Percentiles rank a stretch among this genome's conserved stretches.
Conservation (phyloP, 2,797 vertebrate species). For the Synaphobranchus kaupii region DNA sequence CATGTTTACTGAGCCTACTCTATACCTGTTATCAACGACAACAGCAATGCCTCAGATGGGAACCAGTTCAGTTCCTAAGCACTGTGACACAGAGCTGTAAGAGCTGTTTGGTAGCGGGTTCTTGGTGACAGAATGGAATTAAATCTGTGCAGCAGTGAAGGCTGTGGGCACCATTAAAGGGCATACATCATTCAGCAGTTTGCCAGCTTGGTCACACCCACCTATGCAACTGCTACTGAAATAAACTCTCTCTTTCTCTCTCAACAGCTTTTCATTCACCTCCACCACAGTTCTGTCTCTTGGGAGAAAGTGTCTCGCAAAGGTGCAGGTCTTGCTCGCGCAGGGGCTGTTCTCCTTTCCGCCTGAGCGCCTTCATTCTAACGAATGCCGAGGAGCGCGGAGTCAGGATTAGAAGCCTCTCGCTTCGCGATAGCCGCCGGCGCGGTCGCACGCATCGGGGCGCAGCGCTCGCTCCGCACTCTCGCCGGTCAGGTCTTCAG, state of each 20-base stretch:
- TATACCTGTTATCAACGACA: background rate
- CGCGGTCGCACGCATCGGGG: conserved; percentile 33
- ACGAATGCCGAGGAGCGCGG: background rate
- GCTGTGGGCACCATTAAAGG: background rate
- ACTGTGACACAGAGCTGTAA: background rate
- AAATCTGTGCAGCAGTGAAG: background rate
- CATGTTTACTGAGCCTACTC: background rate
- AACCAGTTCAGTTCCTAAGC: background rate
- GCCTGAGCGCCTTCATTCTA: background rate
- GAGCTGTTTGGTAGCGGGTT: background rate
- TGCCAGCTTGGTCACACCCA: background rate
- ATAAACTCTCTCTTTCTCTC: background rate
- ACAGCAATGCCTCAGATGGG: background rate
- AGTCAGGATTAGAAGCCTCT: conserved; percentile 33
- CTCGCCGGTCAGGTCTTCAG: conserved; percentile 37
- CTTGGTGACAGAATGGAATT: background rate
- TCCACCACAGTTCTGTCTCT: background rate
- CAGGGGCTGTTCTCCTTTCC: background rate
- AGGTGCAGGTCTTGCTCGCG: background rate
- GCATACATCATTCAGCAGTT: background rate
- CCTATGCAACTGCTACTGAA: conserved; percentile 2
- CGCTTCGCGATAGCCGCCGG: conserved; percentile 29
- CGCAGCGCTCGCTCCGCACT: conserved; percentile 25
- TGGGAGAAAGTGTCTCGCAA: background rate
- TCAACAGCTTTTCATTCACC: background rate